A percentile compares a stretch with the other conserved stretches of the same genome.
Conservation (phyloP, 2,113 vertebrate species). For the Acrocephalus arundinaceus region DNA sequence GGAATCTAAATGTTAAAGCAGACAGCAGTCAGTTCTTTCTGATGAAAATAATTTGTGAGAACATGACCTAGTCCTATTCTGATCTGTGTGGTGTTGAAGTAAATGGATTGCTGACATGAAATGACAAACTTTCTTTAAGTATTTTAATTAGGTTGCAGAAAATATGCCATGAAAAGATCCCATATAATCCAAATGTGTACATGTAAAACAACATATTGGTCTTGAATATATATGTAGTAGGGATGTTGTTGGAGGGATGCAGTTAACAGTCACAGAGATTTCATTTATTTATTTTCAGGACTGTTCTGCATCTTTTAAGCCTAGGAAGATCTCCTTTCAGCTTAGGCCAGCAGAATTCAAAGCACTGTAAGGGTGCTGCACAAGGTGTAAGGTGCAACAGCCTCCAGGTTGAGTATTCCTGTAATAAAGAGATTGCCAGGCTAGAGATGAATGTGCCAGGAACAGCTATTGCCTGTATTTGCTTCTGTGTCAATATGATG, state of each 20-base stretch:
- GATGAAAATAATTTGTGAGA: background rate
- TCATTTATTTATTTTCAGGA: background rate
- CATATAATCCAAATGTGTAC: background rate
- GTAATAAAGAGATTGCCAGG: background rate
- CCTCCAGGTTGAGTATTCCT: background rate
- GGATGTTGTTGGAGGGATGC: background rate
- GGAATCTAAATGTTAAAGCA: background rate
- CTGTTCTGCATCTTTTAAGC: background rate
- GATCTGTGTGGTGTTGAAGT: background rate
- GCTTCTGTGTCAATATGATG: background rate
- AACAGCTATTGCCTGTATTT: background rate
- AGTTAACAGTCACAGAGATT: background rate
- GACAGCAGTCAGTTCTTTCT: background rate
- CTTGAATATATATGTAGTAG: background rate
- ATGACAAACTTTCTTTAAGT: rapidly evolving
- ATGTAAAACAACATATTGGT: background rate
- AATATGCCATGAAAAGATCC: background rate
- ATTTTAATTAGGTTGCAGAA: background rate
- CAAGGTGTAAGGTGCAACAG: background rate
- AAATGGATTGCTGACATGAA: background rate
- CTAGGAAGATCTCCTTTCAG: background rate
- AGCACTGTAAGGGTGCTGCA: background rate
- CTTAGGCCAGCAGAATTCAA: background rate
- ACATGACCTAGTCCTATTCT: background rate
- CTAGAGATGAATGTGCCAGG: background rate